Evolutionary conservation across 2,113 vertebrate genomes (phyloP), one percentile per base, ranked within the genome.

Genomic region (Tenrec ecaudatus): DNA sequence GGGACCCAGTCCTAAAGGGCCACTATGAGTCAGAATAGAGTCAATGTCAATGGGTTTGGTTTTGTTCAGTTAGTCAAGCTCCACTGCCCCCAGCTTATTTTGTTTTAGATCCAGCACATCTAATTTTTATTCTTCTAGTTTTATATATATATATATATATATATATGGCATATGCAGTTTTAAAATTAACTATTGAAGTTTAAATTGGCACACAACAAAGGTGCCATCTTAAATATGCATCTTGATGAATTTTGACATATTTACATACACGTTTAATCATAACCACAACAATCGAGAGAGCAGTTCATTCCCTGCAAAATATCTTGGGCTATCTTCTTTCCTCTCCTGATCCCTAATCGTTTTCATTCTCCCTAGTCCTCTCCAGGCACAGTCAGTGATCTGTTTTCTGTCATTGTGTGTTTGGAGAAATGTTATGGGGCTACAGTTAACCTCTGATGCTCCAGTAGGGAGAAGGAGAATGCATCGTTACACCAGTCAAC

Each of bases 91-190:
- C 25, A 62, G 76, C 60, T 91, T 73, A 29, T 64, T 66, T 9
- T 31, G 31, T 78, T 62, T 79, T 75, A 5, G 31, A 84, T 73
- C 53, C 77, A 3, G 11, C 58, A 19, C 31, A 83, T 60, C 7
- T 82, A 38, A 82, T 88, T 81, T 87, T 84, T 77, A 57, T 86
- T 83, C 7, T 87, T 57, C 10, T 62, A 62, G 29, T n/a, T n/a
- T n/a, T 6, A 25, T 6, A 81, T 84, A 38, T 12, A 8, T 80
- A 62, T 62, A 62, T 22, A 23, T 62, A 20, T 80, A 38, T 43
- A 86, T 14, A 84, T 53, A 17, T 57, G 11, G 75, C 57, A 33
- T 19, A n/a, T 75, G 4, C 15, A 69, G 38, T 92, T 89, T 92
- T 2, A 4, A 89, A 86, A 78, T 86, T 40, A 89, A 33, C 40